A percentile compares a stretch with the other conserved stretches of the same genome.
Conservation (phyloP, 2,113 vertebrate genomes). For the Microtus oregoni region DNA sequence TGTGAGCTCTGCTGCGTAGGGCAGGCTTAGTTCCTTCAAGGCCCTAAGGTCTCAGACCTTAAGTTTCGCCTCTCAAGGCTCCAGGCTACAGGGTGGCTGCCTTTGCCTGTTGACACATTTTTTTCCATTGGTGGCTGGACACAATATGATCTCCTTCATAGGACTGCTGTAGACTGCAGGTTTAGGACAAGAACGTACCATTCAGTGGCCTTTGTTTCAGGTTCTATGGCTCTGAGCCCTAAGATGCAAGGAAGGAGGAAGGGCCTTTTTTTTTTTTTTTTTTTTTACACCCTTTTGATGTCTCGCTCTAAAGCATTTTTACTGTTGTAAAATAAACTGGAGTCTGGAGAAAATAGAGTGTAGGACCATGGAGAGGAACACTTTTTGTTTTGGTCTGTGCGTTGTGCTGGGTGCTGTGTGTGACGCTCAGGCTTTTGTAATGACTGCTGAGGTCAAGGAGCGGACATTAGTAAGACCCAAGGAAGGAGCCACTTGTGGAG, state of each 20-base stretch:
- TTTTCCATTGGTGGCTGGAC: background rate
- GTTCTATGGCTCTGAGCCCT: background rate
- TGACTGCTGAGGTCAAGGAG: background rate
- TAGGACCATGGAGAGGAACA: background rate
- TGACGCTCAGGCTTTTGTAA: background rate
- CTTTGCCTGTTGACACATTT: background rate
- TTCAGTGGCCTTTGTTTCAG: background rate
- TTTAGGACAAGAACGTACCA: background rate
- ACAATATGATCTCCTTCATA: background rate
- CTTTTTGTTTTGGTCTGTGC: background rate
- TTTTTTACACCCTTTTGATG: background rate
- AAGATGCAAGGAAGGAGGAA: background rate
- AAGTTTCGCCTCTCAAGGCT: background rate
- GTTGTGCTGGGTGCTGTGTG: background rate
- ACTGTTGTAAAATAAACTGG: background rate
- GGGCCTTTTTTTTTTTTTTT: background rate
- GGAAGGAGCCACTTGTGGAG: too few relatives aligned
- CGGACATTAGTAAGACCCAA: too few relatives aligned
- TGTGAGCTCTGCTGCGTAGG: accelerated
- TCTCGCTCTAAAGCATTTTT: background rate
- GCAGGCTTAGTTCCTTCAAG: background rate
- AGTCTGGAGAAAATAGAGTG: background rate
- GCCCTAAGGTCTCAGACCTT: background rate
- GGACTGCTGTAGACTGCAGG: too few relatives aligned
- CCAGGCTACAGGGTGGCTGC: too few relatives aligned